Evolutionary conservation across 2,113 vertebrate genomes (phyloP).

Genomic region (Protobothrops flavoviridis): DNA sequence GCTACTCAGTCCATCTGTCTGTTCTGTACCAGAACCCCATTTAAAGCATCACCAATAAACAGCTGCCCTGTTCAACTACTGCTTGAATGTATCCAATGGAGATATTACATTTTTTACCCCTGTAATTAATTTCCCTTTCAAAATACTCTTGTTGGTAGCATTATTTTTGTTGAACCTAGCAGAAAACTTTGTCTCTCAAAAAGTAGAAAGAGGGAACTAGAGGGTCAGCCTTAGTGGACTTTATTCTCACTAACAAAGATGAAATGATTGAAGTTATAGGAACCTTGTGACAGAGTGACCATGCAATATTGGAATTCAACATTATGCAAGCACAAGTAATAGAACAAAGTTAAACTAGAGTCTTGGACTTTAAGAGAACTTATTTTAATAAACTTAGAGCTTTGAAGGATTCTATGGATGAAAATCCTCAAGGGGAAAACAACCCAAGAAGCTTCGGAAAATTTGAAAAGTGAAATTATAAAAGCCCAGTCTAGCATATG

Average conservation of each 20-base stretch:
- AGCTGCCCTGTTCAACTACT: not conserved
- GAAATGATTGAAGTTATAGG: not conserved
- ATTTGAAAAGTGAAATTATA: not conserved
- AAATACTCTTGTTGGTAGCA: not conserved
- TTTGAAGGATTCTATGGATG: not conserved
- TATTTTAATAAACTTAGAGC: not conserved
- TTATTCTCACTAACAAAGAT: not conserved
- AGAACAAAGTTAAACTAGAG: not conserved
- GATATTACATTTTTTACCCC: not conserved
- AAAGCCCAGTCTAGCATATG: not conserved
- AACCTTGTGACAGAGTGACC: not conserved
- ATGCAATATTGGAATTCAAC: not conserved
- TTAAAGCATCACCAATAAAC: not conserved
- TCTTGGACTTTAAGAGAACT: not conserved
- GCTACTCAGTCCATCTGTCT: not conserved
- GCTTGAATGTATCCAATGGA: not conserved
- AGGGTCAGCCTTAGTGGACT: not conserved
- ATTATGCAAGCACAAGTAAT: not conserved
- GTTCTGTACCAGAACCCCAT: not conserved
- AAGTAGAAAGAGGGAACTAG: not conserved
- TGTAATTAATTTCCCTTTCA: not conserved
- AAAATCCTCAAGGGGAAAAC: not conserved
- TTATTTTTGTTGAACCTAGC: not conserved
- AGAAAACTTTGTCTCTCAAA: not conserved
- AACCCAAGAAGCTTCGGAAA: not conserved